phyloP scores from a whole-genome alignment of 2,888 invertebrate genomes.

The Sisyra nigra region DNA sequence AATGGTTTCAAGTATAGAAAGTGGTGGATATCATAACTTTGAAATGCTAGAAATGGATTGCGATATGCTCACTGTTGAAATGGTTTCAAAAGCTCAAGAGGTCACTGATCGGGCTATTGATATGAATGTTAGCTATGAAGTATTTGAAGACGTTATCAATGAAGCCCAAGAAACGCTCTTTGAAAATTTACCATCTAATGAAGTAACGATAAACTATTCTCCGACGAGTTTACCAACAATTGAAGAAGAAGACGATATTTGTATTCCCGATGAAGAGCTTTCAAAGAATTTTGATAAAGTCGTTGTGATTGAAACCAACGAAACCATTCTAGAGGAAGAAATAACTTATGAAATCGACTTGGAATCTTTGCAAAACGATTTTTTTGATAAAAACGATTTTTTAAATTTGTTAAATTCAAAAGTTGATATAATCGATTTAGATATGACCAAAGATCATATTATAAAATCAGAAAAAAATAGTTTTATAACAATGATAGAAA shows the following conservation, averaged over 20 bases:
- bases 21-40: neutral
- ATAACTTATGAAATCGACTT: too few relatives aligned
- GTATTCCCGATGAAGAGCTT: neutral
- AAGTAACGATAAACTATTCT: neutral
- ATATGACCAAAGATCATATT: too few relatives aligned
- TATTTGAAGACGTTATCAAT: conserved; percentile 10
- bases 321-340: too few relatives aligned
- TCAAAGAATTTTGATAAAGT: too few relatives aligned
- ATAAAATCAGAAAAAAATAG: too few relatives aligned
- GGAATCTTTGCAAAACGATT: too few relatives aligned
- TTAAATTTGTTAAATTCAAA: too few relatives aligned
- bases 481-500: too few relatives aligned
- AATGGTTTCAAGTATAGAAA: neutral
- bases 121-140: conserved; percentile 9
- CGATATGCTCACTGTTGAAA: conserved; percentile 3
- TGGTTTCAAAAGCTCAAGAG: conserved; percentile 10
- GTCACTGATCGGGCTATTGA: conserved; percentile 11
- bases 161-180: conserved; percentile 11
- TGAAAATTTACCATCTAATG: neutral
- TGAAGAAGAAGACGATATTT: neutral
- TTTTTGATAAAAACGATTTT: too few relatives aligned
- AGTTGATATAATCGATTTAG: too few relatives aligned
- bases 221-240: neutral
- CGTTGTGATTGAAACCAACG: too few relatives aligned
- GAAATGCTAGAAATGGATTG: neutral